These are phyloP conservation scores for Astyanax mexicanus DNA, from an alignment of 2,797 vertebrate species.

Conservation along the genomic window DNA sequence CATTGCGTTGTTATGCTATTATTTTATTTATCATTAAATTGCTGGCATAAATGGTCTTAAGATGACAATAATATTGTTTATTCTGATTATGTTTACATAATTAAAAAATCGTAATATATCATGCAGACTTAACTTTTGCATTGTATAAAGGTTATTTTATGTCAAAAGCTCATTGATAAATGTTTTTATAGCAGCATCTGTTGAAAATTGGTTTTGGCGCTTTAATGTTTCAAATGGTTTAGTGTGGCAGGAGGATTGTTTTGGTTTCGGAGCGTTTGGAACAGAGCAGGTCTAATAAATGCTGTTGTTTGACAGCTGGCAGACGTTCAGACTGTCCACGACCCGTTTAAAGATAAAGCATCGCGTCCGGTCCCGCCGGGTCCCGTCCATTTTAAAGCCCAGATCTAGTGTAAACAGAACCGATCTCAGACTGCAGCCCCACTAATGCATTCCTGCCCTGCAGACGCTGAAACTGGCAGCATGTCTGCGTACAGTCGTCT, in stretches of 20 bases:
- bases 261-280: slow-evolving; percentile 28
- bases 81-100: no score
- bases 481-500: slow-evolving; percentile 6
- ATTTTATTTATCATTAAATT: no score
- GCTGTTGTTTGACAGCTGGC: slow-evolving; percentile 40
- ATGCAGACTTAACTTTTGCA: no score
- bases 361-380: background rate
- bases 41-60: no score
- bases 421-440: background rate
- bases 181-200: no score
- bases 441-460: background rate
- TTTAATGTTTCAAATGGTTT: no score
- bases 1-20: no score
- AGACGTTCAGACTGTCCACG: slow-evolving; percentile 12
- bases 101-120: no score
- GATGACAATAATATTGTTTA: no score
- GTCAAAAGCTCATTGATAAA: no score
- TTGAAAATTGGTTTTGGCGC: no score
- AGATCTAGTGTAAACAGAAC: background rate
- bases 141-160: no score
- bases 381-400: slow-evolving; percentile 11
- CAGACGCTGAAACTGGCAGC: background rate
- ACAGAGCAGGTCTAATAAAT: slow-evolving; percentile 36
- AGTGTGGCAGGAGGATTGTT: slow-evolving; percentile 29
- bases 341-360: slow-evolving; percentile 34